phyloP scores from a whole-genome alignment of 2,888 invertebrate species.

The Epistrophella euchroma region DNA sequence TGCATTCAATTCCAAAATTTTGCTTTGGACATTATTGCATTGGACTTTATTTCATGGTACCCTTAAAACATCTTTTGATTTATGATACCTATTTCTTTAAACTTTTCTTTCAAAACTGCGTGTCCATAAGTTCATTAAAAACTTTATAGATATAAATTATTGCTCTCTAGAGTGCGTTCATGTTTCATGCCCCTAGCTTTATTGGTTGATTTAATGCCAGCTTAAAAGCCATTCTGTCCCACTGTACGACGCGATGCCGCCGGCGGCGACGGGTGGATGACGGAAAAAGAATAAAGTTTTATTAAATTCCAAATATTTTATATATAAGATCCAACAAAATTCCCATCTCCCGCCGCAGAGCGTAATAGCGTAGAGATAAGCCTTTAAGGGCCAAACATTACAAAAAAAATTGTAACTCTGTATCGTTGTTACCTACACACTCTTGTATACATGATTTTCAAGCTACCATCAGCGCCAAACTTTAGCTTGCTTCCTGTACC shows the following conservation, averaged over 20 bases:
- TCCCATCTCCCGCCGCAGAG: conserved; percentile 1
- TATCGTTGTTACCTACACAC: neutral
- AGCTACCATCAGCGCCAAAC: conserved; percentile 9
- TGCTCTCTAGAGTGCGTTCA: too few relatives aligned
- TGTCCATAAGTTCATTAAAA: too few relatives aligned
- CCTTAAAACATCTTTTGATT: too few relatives aligned
- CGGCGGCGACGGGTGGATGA: neutral
- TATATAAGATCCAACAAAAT: conserved; percentile 19
- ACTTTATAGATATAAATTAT: too few relatives aligned
- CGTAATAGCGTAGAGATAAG: conserved; percentile 13
- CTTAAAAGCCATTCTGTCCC: too few relatives aligned
- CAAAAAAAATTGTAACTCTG: neutral
- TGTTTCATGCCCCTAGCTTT: too few relatives aligned
- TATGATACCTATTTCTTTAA: too few relatives aligned
- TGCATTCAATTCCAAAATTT: too few relatives aligned
- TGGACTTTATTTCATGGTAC: too few relatives aligned
- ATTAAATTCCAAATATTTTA: conserved; percentile 63
- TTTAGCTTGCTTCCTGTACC: neutral
- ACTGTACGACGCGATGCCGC: neutral
- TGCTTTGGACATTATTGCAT: too few relatives aligned
- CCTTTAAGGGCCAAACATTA: conserved; percentile 18
- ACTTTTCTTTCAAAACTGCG: too few relatives aligned
- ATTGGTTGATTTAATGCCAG: too few relatives aligned
- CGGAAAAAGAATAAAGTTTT: conserved; percentile 44
- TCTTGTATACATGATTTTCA: neutral